Percentiles rank a stretch among this genome's conserved stretches.
Conservation (phyloP, 1,140 invertebrate species). For the Coptotermes formosanus region DNA sequence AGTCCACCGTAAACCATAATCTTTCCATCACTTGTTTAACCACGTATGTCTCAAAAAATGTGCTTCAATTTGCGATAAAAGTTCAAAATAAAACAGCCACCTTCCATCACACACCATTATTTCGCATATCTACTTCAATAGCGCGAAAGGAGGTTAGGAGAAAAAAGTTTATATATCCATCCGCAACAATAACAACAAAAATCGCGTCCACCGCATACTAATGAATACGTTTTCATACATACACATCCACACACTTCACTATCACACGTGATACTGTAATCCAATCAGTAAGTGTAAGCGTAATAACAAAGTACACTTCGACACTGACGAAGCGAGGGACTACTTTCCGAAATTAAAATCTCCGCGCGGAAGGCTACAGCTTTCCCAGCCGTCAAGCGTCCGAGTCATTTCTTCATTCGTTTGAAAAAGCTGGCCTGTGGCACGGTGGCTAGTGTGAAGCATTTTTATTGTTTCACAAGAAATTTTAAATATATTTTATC, state of each 20-base stretch:
- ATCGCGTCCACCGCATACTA: conserved; percentile 3
- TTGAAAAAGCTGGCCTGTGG: conserved; percentile 25
- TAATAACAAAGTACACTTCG: conserved; percentile 35
- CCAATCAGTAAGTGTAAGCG: conserved; percentile 27
- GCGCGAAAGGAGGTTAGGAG: conserved; percentile 65
- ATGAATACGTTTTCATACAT: conserved; percentile 28
- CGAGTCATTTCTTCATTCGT: conserved; percentile 33
- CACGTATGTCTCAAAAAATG: conserved; percentile 32
- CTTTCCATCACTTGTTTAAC: conserved; percentile 41
- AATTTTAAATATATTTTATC: not conserved
- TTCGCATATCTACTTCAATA: conserved; percentile 64
- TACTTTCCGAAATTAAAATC: conserved; percentile 39
- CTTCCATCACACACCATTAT: conserved; percentile 56
- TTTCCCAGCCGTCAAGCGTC: conserved; percentile 34
- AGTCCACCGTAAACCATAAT: conserved; percentile 44
- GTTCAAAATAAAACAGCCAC: conserved; percentile 35
- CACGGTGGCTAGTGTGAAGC: not conserved
- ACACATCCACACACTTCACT: conserved; percentile 29
- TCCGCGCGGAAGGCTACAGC: conserved; percentile 35
- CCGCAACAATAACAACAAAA: conserved; percentile 37
- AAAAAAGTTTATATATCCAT: conserved; percentile 57
- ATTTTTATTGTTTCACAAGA: not conserved
- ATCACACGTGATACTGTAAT: conserved; percentile 30
- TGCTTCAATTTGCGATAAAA: conserved; percentile 31
- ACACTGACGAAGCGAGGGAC: conserved; percentile 33